A percentile compares a stretch with the other conserved stretches of the same genome.
These are phyloP conservation scores for Chloropsis cyanopogon DNA, from an alignment of 2,113 vertebrate genomes.

Conservation along the genomic window DNA sequence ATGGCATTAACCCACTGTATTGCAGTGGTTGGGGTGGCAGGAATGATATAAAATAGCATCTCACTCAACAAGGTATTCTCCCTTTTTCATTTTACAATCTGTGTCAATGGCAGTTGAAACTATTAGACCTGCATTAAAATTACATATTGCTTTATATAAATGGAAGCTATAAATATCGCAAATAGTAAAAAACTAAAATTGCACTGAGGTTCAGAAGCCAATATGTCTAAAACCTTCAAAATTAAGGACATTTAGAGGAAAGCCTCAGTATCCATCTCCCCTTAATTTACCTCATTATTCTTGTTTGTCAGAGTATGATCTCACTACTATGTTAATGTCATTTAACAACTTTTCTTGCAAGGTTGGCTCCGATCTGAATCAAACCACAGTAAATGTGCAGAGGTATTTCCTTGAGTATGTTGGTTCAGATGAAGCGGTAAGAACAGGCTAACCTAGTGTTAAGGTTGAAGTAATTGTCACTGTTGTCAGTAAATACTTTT, in stretches of 20 bases:
- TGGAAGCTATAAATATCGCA: conserved; percentile 61
- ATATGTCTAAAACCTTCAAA: conserved; percentile 49
- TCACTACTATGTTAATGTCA: background rate
- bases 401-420: background rate
- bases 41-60: background rate
- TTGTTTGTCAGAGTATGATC: conserved; percentile 25
- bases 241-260: conserved; percentile 6
- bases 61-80: background rate
- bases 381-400: background rate
- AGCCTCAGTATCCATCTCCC: background rate
- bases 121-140: conserved; percentile 57
- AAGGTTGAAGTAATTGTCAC: background rate
- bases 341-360: background rate
- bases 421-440: background rate
- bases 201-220: background rate
- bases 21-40: background rate
- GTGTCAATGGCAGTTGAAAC: background rate
- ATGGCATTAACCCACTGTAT: background rate
- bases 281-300: conserved; percentile 40
- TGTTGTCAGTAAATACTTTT: background rate
- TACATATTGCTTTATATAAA: conserved; percentile 49
- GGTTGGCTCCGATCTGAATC: conserved; percentile 5
- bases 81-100: conserved; percentile 31
- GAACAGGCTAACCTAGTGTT: background rate
- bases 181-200: conserved; percentile 49